Percentiles rank a stretch among this genome's conserved stretches.
Conservation (phyloP, 2,113 vertebrate genomes). For the Neotoma lepida region DNA sequence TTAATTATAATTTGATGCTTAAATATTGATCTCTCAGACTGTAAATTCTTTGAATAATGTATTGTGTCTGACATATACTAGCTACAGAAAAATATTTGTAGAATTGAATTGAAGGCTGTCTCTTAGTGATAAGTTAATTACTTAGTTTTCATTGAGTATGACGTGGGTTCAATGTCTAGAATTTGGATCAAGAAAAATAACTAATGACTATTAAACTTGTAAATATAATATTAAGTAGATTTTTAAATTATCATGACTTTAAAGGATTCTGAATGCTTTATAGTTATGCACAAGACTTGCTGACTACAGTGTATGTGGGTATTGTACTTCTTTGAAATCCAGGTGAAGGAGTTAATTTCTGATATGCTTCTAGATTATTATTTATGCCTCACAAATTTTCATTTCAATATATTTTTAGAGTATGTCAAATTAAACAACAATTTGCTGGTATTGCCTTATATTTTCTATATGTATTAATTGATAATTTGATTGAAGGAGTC, state of each 20-base stretch:
- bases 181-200: neutral
- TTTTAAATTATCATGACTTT: slow-evolving; percentile 9
- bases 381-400: neutral
- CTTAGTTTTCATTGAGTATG: neutral
- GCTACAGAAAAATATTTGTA: slow-evolving; percentile 23
- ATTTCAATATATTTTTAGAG: neutral
- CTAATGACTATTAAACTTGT: neutral
- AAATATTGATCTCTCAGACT: slow-evolving; percentile 8
- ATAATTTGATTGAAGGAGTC: neutral
- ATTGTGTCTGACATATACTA: neutral
- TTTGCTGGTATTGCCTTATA: neutral
- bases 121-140: neutral
- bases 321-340: slow-evolving; percentile 5
- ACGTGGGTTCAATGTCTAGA: neutral
- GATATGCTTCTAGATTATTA: neutral
- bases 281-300: neutral
- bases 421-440: neutral
- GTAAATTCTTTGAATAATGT: slow-evolving; percentile 21
- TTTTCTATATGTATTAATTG: neutral
- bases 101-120: neutral
- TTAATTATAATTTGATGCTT: slow-evolving; percentile 47
- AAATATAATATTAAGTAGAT: neutral
- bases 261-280: neutral
- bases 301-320: neutral
- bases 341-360: neutral